Base-by-base conservation (phyloP, 1,140 invertebrate genomes). In the Medauroidea extradentata region DNA sequence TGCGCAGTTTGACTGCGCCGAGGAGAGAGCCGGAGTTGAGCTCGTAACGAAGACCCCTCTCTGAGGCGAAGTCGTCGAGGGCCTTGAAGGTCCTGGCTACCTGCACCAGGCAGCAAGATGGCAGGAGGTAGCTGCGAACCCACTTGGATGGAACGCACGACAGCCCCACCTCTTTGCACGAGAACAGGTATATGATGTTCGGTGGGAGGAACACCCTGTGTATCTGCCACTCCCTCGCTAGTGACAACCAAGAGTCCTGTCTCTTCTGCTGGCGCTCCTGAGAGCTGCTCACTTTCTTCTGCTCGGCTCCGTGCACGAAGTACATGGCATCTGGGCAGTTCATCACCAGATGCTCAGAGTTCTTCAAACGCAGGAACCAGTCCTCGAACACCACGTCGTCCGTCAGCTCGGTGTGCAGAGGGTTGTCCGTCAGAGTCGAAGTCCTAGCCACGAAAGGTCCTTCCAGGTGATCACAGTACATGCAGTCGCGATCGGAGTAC, bases 311-410 rank as follows among this genome's bases (percentile, higher is more conserved):
- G 1, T 43, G 24, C 38, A 57, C 65, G 54, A 63, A 71, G 42
- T 66, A 71, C 68, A 73, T 65, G 7, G 64, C 60, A 60, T 71
- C 69, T 0, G 71, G 67, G 49, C 71, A 73, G 14, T 64, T 61
- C 3, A 69, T 25, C 16, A 53, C 53, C 16, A 67, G 48, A 1
- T 58, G 21, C 19, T 54, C 59, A 4, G 41, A 39, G 9, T 59
- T 43, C 7, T 53, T 62, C 9, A 70, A n/a, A 41, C 62, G 50
- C 24, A 73, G 56, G 57, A 71, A 73, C 62, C 64, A 71, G 54
- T 72, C 71, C 50, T 65, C 63, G 59, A 69, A 67, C 3, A 70
- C 23, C 2, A 65, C 59, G 2, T 54, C 50, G 9, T 34, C 50
- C 18, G 53, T 52, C 11, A 71, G 44, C 0, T 53, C 19, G 19